phyloP scores from a whole-genome alignment of 92 coral and sea anemone genomes.

The Phenganax subtilis region DNA sequence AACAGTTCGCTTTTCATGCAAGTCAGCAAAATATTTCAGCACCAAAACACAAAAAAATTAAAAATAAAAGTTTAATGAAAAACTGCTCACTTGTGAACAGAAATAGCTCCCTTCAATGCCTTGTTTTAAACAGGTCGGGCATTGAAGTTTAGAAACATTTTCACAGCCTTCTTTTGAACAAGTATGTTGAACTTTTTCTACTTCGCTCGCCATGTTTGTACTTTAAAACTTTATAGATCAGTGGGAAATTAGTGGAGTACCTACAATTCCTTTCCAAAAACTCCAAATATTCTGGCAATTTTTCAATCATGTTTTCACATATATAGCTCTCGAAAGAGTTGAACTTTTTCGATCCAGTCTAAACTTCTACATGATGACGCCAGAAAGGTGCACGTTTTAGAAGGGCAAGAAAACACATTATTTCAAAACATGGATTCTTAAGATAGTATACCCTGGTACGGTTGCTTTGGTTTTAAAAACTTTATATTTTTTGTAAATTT shows the following conservation, averaged over 20 bases:
- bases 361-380: too few relatives aligned
- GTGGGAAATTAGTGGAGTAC: background rate
- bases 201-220: conserved; percentile 61
- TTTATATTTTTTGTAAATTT: too few relatives aligned
- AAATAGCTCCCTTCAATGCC: conserved; percentile 90
- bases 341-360: too few relatives aligned
- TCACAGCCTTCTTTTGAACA: conserved; percentile 79
- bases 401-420: too few relatives aligned
- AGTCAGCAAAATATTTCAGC: background rate
- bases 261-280: background rate
- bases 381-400: too few relatives aligned
- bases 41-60: background rate
- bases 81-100: conserved; percentile 74
- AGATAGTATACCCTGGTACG: too few relatives aligned
- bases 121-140: conserved; percentile 90
- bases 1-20: background rate
- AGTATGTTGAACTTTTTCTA: conserved; percentile 27
- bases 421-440: too few relatives aligned
- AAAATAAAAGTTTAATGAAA: background rate
- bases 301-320: background rate
- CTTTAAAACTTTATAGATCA: background rate
- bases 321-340: background rate
- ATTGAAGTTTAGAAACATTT: conserved; percentile 82
- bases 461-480: too few relatives aligned
- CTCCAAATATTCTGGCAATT: background rate